A percentile compares a stretch with the other conserved stretches of the same genome.
These are phyloP conservation scores for Hypercompe scribonia DNA, from an alignment of 2,888 invertebrate species.

Conservation along the genomic window DNA sequence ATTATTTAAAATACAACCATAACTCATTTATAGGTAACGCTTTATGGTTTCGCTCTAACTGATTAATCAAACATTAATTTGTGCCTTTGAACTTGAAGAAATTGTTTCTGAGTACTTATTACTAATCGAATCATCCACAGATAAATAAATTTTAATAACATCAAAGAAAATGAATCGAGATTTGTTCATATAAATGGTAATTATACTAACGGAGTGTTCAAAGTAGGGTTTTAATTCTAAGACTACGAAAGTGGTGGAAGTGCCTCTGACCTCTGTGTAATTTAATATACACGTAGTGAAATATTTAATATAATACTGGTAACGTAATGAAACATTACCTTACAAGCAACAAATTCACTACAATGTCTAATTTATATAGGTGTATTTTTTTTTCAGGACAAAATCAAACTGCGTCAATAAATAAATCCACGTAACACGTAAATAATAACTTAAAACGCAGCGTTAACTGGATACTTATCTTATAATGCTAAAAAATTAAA, in stretches of 20 bases:
- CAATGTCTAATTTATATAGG: too few relatives aligned
- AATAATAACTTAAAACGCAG: too few relatives aligned
- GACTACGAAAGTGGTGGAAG: neutral
- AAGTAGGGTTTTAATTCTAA: neutral
- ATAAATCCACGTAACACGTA: too few relatives aligned
- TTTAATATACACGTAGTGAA: neutral
- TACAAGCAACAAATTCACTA: neutral
- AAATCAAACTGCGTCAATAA: too few relatives aligned
- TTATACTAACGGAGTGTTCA: neutral
- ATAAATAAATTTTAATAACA: neutral
- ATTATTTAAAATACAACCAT: neutral
- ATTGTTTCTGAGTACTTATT: neutral
- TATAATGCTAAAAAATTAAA: too few relatives aligned
- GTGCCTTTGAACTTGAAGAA: neutral
- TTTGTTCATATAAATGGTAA: neutral
- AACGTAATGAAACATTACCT: neutral
- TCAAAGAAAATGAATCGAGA: neutral
- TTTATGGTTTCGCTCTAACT: neutral
- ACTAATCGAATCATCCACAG: neutral
- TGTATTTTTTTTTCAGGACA: too few relatives aligned
- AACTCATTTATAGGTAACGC: neutral
- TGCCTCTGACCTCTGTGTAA: neutral
- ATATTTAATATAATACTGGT: neutral
- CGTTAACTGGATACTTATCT: too few relatives aligned
- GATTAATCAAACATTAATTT: neutral